These are phyloP conservation scores for Spatulosminthurus flaviceps DNA, from an alignment of 2,888 invertebrate species.

Conservation along the genomic window DNA sequence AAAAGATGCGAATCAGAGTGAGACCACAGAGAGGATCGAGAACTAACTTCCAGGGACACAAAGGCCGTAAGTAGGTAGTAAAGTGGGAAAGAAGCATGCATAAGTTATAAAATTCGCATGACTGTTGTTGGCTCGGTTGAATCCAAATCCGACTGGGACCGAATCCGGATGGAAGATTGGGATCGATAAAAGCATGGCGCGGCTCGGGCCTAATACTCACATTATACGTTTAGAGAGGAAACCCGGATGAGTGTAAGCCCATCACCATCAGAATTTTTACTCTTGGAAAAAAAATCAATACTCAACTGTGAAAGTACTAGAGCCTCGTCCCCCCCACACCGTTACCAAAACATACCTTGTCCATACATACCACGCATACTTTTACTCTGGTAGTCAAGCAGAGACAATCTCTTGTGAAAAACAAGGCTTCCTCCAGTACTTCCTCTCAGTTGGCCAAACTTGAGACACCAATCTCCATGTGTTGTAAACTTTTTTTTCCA, in stretches of 20 bases:
- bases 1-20: background rate
- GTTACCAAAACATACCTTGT: background rate
- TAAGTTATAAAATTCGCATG: constrained; percentile 29
- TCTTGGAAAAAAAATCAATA: constrained; percentile 3
- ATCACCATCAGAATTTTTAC: constrained; percentile 12
- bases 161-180: constrained; percentile 53
- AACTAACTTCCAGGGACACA: background rate
- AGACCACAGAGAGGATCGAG: background rate
- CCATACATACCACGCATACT: background rate
- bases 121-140: background rate
- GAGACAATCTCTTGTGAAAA: background rate
- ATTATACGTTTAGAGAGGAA: constrained; percentile 13
- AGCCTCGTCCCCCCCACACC: background rate
- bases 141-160: constrained; percentile 44
- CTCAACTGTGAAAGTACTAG: background rate
- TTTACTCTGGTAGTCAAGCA: background rate
- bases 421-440: constrained; percentile 10
- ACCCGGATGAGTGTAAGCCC: constrained; percentile 6
- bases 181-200: constrained; percentile 52
- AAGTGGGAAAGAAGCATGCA: constrained; percentile 15
- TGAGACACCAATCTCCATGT: background rate
- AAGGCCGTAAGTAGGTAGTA: constrained; percentile 10
- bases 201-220: constrained; percentile 4
- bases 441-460: constrained; percentile 25
- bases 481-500: background rate